Evolutionary conservation across 2,888 invertebrate genomes (phyloP), one percentile per base, ranked within the genome.

Genomic region (Trachelus iudaicus): DNA sequence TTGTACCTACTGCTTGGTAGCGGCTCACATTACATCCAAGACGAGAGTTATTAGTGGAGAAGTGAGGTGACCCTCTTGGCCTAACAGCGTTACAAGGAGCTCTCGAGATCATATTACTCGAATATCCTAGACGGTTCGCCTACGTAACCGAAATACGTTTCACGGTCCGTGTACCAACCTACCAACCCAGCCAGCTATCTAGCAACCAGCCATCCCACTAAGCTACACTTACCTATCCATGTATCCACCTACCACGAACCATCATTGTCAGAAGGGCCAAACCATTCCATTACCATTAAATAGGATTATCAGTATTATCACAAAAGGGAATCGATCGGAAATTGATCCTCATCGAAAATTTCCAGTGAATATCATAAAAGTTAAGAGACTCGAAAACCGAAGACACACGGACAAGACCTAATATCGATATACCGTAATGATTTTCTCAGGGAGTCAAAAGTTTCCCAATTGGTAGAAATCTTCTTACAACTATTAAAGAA

Each of bases 81-180:
- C 73, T 81, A 83, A 85, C 84, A 76, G 73, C 74, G 73, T 81
- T 82, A 84, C 77, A 75, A 78, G 80, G 6, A 77, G 71, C 71
- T 74, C 74, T 34, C 69, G 73, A 79, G 83, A 82, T 83, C 81
- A 75, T 81, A 78, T 85, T 83, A 83, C 84, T 75, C 76, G 73
- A 56, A 56, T 23, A 56, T 56, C 23, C 56, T 56, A 56, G 56
- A 56, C 56, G 23, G 56, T 56, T 56, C 56, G 56, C 9, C 56
- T 56, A 56, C 23, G 56, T 56, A 23, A 15, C 56, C 56, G 23
- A 56, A 56, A 23, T 56, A 56, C 56, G 56, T 56, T 56, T 56
- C 56, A 56, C 56, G 56, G 56, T 56, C 56, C 56, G 23, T 56
- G 56, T 56, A 56, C 56, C 23, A 56, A 23, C 56, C 9, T 23